A percentile compares a stretch with the other conserved stretches of the same genome.
Conservation (phyloP, 2,113 vertebrate genomes). For the Tupaia chinensis region DNA sequence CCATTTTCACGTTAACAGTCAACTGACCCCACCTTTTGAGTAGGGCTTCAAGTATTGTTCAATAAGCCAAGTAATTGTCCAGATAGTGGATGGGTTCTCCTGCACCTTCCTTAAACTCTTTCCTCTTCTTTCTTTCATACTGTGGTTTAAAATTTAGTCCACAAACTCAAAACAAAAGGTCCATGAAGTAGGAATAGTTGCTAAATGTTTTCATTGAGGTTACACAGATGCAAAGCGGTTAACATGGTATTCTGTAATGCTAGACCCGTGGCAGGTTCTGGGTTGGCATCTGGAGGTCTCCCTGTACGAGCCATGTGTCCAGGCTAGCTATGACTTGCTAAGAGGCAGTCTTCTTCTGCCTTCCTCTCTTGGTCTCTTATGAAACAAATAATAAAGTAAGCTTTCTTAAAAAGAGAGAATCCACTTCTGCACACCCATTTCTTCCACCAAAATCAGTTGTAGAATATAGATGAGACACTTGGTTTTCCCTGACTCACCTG, state of each 20-base stretch:
- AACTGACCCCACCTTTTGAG: neutral
- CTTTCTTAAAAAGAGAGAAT: neutral
- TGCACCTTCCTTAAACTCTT: neutral
- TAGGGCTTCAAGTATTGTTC: conserved; percentile 10
- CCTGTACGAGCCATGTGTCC: too few species aligned
- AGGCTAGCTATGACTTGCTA: too few species aligned
- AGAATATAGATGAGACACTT: neutral
- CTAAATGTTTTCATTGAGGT: neutral
- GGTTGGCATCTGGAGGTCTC: too few species aligned
- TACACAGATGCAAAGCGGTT: too few species aligned
- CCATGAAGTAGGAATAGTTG: neutral
- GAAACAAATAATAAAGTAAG: too few species aligned
- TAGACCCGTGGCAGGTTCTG: too few species aligned
- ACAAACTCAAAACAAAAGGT: conserved; percentile 31
- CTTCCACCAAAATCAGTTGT: conserved; percentile 37
- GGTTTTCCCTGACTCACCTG: neutral
- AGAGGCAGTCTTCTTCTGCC: too few species aligned
- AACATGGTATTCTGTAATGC: too few species aligned
- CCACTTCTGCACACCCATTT: neutral
- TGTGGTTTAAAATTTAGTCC: conserved; percentile 9
- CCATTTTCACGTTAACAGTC: neutral
- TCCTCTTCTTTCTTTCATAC: neutral
- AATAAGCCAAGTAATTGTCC: neutral
- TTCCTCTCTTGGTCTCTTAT: too few species aligned
- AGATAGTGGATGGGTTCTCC: neutral